Percentiles rank a stretch among this genome's conserved stretches.
These are phyloP conservation scores for Kryphioiulus occultus DNA, from an alignment of 2,888 invertebrate genomes.

Conservation along the genomic window DNA sequence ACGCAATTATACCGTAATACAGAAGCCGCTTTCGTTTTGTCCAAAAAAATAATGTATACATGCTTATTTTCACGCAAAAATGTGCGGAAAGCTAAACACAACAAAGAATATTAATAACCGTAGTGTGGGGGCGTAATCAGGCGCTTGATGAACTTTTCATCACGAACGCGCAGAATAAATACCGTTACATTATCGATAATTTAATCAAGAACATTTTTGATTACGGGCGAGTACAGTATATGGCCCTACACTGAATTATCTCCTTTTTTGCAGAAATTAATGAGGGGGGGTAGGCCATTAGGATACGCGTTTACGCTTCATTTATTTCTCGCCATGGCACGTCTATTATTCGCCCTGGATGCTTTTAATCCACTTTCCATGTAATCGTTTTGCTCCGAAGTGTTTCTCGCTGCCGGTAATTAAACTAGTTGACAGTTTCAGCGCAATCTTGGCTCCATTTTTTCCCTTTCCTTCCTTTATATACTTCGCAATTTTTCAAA, in stretches of 20 bases:
- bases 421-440: not conserved
- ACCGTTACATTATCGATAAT: constrained; percentile 5
- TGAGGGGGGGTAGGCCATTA: not conserved
- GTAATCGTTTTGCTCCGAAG: constrained; percentile 5
- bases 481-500: not conserved
- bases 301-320: not conserved
- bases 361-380: not conserved
- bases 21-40: not conserved
- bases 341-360: not conserved
- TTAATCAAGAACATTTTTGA: constrained; percentile 5
- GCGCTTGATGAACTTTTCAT: not conserved
- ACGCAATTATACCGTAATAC: not conserved
- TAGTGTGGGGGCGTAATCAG: not conserved
- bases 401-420: not conserved
- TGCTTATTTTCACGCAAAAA: not conserved
- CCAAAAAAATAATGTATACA: not conserved
- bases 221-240: not conserved
- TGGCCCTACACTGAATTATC: not conserved
- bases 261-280: constrained; percentile 5
- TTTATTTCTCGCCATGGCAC: not conserved
- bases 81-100: not conserved
- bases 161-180: not conserved
- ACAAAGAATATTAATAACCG: not conserved
- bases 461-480: not conserved
- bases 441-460: not conserved